Evolutionary conservation across 1,140 invertebrate genomes (phyloP).

Genomic region (Drosophila teissieri): DNA sequence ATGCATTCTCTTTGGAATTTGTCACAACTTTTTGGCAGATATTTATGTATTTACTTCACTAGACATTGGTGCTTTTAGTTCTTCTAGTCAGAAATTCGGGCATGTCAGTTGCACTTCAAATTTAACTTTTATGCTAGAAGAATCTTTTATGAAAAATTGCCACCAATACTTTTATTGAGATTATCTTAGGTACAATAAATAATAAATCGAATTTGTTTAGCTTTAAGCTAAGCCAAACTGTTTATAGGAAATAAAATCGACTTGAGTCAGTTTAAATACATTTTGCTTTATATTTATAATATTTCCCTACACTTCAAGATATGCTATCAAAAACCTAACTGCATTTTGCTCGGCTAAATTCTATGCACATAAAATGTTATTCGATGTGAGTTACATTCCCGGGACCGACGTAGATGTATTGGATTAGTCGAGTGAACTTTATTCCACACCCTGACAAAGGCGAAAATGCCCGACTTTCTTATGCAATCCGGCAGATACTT

Average conservation of each 20-base stretch:
- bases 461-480: slow-evolving; percentile 54
- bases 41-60: slow-evolving; percentile 32
- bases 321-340: not conserved
- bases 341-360: slow-evolving; percentile 24
- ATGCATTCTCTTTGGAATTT: slow-evolving; percentile 26
- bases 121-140: not conserved
- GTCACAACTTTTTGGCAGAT: slow-evolving; percentile 24
- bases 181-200: too few relatives aligned
- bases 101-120: not conserved
- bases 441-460: slow-evolving; percentile 34
- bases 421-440: slow-evolving; percentile 12
- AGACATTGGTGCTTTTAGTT: slow-evolving; percentile 19
- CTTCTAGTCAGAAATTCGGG: not conserved
- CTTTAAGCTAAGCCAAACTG: too few relatives aligned
- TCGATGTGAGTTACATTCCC: slow-evolving; percentile 28
- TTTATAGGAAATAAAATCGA: too few relatives aligned
- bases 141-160: not conserved
- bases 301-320: not conserved
- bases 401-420: slow-evolving; percentile 26
- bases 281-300: not conserved
- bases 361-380: slow-evolving; percentile 54
- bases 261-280: not conserved
- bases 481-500: slow-evolving; percentile 72
- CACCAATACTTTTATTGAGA: too few relatives aligned
- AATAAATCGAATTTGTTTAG: too few relatives aligned